Percentiles rank a stretch among this genome's conserved stretches.
These are phyloP conservation scores for Urocyon cinereoargenteus DNA, from an alignment of 2,797 vertebrate genomes.

Conservation along the genomic window DNA sequence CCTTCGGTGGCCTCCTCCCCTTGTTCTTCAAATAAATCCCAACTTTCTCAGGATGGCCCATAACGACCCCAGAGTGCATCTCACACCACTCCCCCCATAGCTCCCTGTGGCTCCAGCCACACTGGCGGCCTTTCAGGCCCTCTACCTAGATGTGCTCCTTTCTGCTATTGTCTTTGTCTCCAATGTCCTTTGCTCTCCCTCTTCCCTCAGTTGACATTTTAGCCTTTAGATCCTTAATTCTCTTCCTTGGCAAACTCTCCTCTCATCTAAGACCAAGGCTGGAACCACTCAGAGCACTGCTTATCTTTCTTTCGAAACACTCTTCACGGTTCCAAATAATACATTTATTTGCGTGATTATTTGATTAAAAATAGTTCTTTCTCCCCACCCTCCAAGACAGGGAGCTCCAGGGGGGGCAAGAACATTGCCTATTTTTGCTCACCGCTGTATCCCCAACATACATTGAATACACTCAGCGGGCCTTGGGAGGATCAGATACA, in stretches of 20 bases:
- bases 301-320: not conserved
- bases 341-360: slow-evolving; percentile 42
- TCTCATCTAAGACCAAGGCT: slow-evolving; percentile 9
- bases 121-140: not conserved
- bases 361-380: slow-evolving; percentile 5
- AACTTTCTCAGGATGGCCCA: not conserved
- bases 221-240: slow-evolving; percentile 51
- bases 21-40: slow-evolving; percentile 1
- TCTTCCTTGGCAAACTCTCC: slow-evolving; percentile 46
- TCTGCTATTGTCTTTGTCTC: slow-evolving; percentile 41
- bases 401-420: not conserved
- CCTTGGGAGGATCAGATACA: not conserved
- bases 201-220: not conserved
- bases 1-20: not conserved
- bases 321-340: slow-evolving; percentile 27
- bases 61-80: not conserved
- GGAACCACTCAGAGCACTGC: not conserved
- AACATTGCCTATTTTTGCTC: not conserved
- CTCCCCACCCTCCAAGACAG: not conserved
- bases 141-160: not conserved
- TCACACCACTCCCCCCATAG: not conserved
- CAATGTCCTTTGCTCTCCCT: not conserved
- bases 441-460: not conserved
- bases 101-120: not conserved
- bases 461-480: not conserved